These are phyloP conservation scores for Suncus etruscus DNA, from an alignment of 2,113 vertebrate species.

Conservation along the genomic window DNA sequence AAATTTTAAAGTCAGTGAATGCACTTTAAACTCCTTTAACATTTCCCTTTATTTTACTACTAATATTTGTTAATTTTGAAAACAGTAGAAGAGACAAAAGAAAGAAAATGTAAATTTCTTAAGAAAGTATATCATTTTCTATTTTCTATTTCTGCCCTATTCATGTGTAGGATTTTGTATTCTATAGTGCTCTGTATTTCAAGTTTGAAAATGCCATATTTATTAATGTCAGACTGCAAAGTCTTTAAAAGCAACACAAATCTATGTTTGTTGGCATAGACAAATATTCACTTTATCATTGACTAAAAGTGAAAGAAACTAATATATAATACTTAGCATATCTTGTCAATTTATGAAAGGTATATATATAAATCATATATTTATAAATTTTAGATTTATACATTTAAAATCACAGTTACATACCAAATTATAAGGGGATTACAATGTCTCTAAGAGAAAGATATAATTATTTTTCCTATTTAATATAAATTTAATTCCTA, in stretches of 20 bases:
- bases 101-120: neutral
- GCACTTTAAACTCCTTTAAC: neutral
- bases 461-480: neutral
- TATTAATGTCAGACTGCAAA: slow-evolving; percentile 15
- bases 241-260: neutral
- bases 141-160: neutral
- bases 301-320: neutral
- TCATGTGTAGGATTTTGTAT: neutral
- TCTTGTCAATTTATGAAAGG: neutral
- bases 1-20: slow-evolving; percentile 26
- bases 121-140: neutral
- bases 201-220: neutral
- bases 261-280: neutral
- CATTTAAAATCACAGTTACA: neutral
- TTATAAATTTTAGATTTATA: neutral
- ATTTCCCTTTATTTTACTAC: neutral
- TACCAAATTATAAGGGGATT: neutral
- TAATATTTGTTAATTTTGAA: slow-evolving; percentile 22
- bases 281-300: slow-evolving; percentile 20
- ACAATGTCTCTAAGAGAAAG: neutral
- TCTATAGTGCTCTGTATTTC: neutral
- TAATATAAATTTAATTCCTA: neutral
- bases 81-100: slow-evolving; percentile 36
- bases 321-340: neutral
- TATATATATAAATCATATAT: slow-evolving; percentile 10